Percentiles rank a stretch among this genome's conserved stretches.
phyloP scores from a whole-genome alignment of 1,140 invertebrate genomes.

The Venturia canescens region DNA sequence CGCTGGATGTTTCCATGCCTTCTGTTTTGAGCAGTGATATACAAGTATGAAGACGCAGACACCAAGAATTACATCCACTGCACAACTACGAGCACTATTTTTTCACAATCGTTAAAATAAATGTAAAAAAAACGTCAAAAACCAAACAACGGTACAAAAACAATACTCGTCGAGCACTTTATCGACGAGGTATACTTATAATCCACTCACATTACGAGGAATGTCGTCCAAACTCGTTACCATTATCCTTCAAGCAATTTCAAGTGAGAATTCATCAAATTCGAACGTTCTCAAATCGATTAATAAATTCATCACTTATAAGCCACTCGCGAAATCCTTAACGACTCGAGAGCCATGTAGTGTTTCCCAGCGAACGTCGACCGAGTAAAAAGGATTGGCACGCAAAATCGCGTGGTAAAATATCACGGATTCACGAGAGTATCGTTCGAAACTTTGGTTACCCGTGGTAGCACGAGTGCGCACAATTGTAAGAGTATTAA shows the following conservation, averaged over 20 bases:
- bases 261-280: not conserved
- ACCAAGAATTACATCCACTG: not conserved
- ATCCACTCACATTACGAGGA: too few relatives aligned
- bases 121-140: not conserved
- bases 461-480: not conserved
- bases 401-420: not conserved
- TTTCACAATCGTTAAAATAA: not conserved
- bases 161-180: not conserved
- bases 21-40: not conserved
- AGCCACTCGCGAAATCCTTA: not conserved
- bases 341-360: too few relatives aligned
- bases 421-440: not conserved
- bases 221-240: too few relatives aligned
- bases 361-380: not conserved
- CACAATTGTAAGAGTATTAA: not conserved
- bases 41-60: not conserved
- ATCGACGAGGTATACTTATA: not conserved
- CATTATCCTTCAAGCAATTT: not conserved
- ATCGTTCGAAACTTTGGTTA: not conserved
- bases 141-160: not conserved
- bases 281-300: not conserved
- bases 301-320: not conserved
- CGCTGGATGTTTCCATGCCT: not conserved
- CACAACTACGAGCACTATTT: not conserved
- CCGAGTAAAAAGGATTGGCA: not conserved